phyloP scores from a whole-genome alignment of 2,797 vertebrate species.

The Megalops cyprinoides region DNA sequence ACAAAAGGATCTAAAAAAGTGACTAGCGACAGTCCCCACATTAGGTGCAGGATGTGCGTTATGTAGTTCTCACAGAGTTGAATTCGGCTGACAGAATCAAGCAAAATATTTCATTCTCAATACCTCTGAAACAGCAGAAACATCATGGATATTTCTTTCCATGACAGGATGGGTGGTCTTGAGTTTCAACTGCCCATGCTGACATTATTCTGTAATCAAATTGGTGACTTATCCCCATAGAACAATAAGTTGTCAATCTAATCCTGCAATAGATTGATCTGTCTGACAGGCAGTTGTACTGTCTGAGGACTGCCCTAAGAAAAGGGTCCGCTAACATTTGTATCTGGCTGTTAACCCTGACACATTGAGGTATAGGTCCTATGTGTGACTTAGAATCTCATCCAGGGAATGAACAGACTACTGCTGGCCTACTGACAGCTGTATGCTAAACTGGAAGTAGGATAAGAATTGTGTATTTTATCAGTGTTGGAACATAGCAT shows the following conservation, averaged over 20 bases:
- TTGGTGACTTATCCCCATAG: too few relatives aligned
- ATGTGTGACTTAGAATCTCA: not conserved
- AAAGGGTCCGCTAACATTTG: not conserved
- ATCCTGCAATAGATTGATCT: too few relatives aligned
- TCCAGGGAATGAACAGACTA: slow-evolving; percentile 14
- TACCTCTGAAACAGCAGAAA: too few relatives aligned
- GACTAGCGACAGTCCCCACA: not conserved
- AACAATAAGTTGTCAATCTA: too few relatives aligned
- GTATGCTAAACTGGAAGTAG: not conserved
- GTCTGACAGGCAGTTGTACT: too few relatives aligned
- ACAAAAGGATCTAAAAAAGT: not conserved
- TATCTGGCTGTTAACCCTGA: not conserved
- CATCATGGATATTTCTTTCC: too few relatives aligned
- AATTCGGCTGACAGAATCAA: too few relatives aligned
- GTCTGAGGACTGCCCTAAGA: not conserved
- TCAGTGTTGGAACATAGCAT: slow-evolving; percentile 4
- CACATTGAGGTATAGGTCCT: not conserved
- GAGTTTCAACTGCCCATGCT: too few relatives aligned
- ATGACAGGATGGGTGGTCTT: too few relatives aligned
- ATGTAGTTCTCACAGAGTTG: not conserved
- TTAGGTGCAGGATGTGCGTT: not conserved
- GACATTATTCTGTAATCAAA: too few relatives aligned
- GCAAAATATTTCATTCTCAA: too few relatives aligned
- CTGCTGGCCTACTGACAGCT: not conserved
- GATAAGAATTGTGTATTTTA: not conserved